Percentiles rank a stretch among this genome's conserved stretches.
phyloP scores from a whole-genome alignment of 2,113 vertebrate species.

The Nothobranchius kuhntae region DNA sequence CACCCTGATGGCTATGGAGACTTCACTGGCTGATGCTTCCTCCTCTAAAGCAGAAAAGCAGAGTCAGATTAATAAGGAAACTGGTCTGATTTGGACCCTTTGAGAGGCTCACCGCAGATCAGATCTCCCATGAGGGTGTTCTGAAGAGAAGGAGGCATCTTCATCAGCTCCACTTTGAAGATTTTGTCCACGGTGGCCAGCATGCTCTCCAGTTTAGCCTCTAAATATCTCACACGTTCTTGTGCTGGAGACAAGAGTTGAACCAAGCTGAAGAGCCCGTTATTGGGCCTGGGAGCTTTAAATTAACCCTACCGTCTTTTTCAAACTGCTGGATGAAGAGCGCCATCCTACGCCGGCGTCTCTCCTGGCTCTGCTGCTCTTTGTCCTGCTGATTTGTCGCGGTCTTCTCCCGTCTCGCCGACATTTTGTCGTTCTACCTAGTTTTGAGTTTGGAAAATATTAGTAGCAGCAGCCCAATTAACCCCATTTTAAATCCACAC shows the following conservation, averaged over 20 bases:
- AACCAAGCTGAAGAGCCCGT: background rate
- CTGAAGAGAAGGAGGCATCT: constrained; percentile 71
- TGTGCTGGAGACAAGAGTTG: constrained; percentile 53
- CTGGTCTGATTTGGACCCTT: background rate
- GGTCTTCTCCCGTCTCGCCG: background rate
- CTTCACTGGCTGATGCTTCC: constrained; percentile 61
- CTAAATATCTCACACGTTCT: constrained; percentile 67
- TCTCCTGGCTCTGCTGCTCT: constrained; percentile 45
- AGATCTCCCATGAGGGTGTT: constrained; percentile 61
- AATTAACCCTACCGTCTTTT: constrained; percentile 75
- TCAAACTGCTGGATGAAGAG: constrained; percentile 85
- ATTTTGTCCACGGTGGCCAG: constrained; percentile 66
- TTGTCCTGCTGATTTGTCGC: background rate
- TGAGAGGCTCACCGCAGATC: constrained; percentile 49
- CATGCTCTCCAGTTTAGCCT: constrained; percentile 62
- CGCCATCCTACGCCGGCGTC: constrained; percentile 52
- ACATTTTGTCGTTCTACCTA: constrained; percentile 24
- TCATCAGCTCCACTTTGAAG: constrained; percentile 77
- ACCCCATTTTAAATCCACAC: no score
- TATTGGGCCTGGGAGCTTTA: no score
- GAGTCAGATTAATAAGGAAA: background rate
- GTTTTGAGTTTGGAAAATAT: no score
- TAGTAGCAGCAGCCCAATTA: no score
- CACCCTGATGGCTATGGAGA: constrained; percentile 73
- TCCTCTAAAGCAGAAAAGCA: constrained; percentile 23